These are phyloP conservation scores for Crypturellus undulatus DNA, from an alignment of 2,113 vertebrate species.

Conservation along the genomic window DNA sequence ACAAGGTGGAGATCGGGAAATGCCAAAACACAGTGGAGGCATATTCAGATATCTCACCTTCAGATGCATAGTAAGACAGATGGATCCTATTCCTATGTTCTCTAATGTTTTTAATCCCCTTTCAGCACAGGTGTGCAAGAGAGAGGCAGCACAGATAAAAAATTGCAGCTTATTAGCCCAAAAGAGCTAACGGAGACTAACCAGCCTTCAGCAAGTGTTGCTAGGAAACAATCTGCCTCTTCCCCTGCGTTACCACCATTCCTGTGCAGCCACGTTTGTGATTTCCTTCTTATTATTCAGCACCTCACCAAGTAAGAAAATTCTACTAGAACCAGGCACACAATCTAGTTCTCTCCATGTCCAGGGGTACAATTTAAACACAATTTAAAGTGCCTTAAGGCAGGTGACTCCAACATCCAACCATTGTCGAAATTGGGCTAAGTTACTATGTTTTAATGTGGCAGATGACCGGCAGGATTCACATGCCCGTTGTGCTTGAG, in stretches of 20 bases:
- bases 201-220: conserved; percentile 41
- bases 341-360: background rate
- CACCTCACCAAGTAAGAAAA: background rate
- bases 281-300: conserved; percentile 46
- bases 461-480: background rate
- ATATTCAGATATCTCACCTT: background rate
- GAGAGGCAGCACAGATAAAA: background rate
- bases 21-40: background rate
- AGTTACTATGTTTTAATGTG: background rate
- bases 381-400: too few species aligned
- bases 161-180: conserved; percentile 33
- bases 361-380: too few species aligned
- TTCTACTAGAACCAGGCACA: background rate
- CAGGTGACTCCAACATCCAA: background rate
- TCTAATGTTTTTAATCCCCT: background rate
- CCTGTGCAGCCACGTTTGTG: background rate
- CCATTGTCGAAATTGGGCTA: background rate
- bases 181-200: conserved; percentile 49
- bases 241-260: background rate
- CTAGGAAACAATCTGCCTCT: conserved; percentile 58
- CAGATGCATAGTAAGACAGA: background rate
- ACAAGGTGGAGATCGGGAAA: background rate
- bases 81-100: background rate
- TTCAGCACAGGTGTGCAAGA: background rate
- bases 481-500: background rate